phyloP scores from a whole-genome alignment of 2,888 invertebrate genomes.

The Nephrotoma flavescens region DNA sequence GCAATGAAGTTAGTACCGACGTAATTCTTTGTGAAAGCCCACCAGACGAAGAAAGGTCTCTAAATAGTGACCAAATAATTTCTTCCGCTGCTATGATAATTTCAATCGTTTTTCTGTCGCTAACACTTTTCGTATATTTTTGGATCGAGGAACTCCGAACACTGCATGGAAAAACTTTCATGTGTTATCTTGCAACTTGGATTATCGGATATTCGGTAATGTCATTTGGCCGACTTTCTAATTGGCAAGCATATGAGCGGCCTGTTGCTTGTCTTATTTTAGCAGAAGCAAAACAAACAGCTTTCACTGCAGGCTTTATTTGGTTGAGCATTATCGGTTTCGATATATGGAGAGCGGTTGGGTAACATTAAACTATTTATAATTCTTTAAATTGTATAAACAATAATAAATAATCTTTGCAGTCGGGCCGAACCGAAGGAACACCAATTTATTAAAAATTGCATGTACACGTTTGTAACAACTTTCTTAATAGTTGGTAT shows the following conservation, averaged over 20 bases:
- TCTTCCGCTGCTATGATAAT: constrained; percentile 44
- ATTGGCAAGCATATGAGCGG: not conserved
- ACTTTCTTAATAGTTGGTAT: not conserved
- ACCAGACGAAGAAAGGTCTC: no score
- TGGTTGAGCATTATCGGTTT: constrained; percentile 81
- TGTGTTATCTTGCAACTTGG: not conserved
- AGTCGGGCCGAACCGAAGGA: not conserved
- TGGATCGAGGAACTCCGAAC: constrained; percentile 48
- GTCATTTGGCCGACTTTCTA: not conserved
- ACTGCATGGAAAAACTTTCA: not conserved
- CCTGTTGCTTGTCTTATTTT: not conserved
- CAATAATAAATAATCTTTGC: not conserved
- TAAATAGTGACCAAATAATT: constrained; percentile 9
- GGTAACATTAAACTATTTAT: constrained; percentile 36
- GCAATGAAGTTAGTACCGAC: no score
- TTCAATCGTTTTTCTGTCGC: constrained; percentile 51
- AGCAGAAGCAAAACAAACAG: constrained; percentile 16
- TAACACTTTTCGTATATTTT: constrained; percentile 55
- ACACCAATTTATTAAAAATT: not conserved
- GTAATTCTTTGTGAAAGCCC: no score
- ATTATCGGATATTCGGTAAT: not conserved
- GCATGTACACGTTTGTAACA: not conserved
- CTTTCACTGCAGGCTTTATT: constrained; percentile 69
- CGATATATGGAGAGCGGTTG: constrained; percentile 54
- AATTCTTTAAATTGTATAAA: not conserved